Percentiles rank a stretch among this genome's conserved stretches.
Evolutionary conservation across 2,113 vertebrate genomes (phyloP).

Genomic region (Labeo rohita): DNA sequence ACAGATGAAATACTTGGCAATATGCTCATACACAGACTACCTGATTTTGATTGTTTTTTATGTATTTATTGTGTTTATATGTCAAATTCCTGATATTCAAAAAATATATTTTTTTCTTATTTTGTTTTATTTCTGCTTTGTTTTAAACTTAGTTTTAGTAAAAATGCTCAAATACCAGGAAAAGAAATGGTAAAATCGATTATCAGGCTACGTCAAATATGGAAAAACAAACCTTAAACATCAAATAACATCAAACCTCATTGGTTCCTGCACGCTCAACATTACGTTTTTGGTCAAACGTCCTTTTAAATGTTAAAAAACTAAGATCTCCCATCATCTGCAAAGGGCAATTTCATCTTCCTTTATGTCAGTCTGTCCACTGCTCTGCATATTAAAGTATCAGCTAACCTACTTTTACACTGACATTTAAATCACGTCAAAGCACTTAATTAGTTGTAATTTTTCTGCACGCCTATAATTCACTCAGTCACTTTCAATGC

Average conservation of each 20-base stretch:
- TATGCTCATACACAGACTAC: too few species aligned
- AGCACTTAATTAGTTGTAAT: slow-evolving; percentile 7
- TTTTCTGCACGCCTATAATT: neutral
- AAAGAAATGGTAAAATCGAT: too few species aligned
- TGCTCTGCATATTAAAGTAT: slow-evolving; percentile 21
- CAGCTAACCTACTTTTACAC: slow-evolving; percentile 45
- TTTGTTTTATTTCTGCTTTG: too few species aligned
- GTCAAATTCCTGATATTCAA: too few species aligned
- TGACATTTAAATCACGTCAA: slow-evolving; percentile 42
- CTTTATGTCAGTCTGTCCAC: neutral
- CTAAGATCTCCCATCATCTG: neutral
- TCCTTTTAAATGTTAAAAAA: neutral
- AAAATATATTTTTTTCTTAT: too few species aligned
- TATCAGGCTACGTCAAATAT: too few species aligned
- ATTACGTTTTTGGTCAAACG: neutral
- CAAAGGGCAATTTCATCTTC: slow-evolving; percentile 11
- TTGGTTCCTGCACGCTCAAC: neutral
- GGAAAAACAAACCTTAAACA: neutral
- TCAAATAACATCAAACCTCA: neutral
- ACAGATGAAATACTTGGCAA: too few species aligned
- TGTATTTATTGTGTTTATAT: too few species aligned
- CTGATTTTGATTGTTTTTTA: too few species aligned
- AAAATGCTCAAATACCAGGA: too few species aligned
- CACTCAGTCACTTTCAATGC: neutral
- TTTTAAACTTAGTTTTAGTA: too few species aligned